Evolutionary conservation across 2,113 vertebrate genomes (phyloP), one percentile per base, ranked within the genome.

Genomic region (Neogale vison): DNA sequence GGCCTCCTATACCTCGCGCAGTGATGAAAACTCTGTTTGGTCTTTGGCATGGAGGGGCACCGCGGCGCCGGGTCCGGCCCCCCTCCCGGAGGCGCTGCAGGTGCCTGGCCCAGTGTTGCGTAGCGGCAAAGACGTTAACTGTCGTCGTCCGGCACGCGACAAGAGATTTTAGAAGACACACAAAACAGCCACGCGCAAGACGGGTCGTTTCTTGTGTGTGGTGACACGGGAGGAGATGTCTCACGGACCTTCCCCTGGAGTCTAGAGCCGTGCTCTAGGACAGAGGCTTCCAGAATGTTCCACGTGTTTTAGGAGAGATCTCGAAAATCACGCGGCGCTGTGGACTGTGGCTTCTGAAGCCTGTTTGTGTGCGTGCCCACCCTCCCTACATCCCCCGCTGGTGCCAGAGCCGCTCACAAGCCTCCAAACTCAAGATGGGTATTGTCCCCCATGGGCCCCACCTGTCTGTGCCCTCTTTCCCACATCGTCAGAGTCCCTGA

Each of bases 321-420:
- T 23, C 3, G 17, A 29, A 36, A 1, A 59, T 24, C 4, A 1
- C 17, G 10, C 26, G 7, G 72, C 50, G 12, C 0, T 1, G 0
- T 21, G 52, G 84, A n/a, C 1, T 2, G 20, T 2, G 9, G 72
- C 34, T 55, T 82, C 84, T 20, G 39, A 24, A 47, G 34, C 23
- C 17, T 4, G 6, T 59, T n/a, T 13, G 0, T 72, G 20, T 57
- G 45, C 13, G 1, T 13, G 36, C 29, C 39, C 42, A 5, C 34
- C 4, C 39, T 3, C 23, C 10, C 7, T 1, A 4, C 15, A 4
- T 3, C 81, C 79, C 31, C 65, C 4, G 1, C 20, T 45, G 3
- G 67, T 31, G 3, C 17, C 42, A 50, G 42, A 39, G 61, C 42
- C 8, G 29, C 79, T 50, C 15, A 3, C 26, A 24, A 36, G 45